Evolutionary conservation across 2,797 vertebrate genomes (phyloP).

Genomic region (Serranus cabrilla): DNA sequence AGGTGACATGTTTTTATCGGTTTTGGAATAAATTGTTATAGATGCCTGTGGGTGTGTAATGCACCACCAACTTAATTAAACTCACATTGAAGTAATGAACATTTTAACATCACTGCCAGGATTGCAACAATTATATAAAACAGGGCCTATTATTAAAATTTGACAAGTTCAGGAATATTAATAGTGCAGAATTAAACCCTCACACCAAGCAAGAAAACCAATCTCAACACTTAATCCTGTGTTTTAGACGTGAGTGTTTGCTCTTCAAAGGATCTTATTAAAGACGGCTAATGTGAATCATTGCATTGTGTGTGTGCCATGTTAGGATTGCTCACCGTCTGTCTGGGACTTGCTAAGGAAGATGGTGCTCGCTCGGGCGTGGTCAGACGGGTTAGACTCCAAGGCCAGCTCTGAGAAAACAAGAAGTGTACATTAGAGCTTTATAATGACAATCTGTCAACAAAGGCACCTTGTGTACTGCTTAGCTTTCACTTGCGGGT

Average conservation of each 20-base stretch:
- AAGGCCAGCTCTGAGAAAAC: slow-evolving; percentile 89
- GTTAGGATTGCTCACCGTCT: slow-evolving; percentile 88
- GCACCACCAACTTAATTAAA: neutral
- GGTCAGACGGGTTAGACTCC: slow-evolving; percentile 97
- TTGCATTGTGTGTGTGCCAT: neutral
- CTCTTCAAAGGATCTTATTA: neutral
- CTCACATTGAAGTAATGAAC: neutral
- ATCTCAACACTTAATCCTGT: neutral
- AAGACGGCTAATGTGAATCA: slow-evolving; percentile 21
- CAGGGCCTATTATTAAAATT: neutral
- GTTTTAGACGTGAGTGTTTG: neutral
- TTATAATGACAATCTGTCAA: slow-evolving; percentile 5
- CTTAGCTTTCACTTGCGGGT: slow-evolving; percentile 1
- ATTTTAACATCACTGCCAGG: neutral
- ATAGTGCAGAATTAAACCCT: neutral
- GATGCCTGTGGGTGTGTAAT: neutral
- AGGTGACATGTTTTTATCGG: neutral
- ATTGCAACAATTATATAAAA: neutral
- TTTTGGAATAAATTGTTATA: neutral
- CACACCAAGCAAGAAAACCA: neutral
- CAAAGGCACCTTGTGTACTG: neutral
- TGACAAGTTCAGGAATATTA: neutral
- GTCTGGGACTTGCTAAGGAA: slow-evolving; percentile 99
- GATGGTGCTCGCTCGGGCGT: slow-evolving; percentile 96
- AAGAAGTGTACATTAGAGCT: slow-evolving; percentile 2